Evolutionary conservation across 2,797 vertebrate species (phyloP).

Genomic region (Ara ararauna): DNA sequence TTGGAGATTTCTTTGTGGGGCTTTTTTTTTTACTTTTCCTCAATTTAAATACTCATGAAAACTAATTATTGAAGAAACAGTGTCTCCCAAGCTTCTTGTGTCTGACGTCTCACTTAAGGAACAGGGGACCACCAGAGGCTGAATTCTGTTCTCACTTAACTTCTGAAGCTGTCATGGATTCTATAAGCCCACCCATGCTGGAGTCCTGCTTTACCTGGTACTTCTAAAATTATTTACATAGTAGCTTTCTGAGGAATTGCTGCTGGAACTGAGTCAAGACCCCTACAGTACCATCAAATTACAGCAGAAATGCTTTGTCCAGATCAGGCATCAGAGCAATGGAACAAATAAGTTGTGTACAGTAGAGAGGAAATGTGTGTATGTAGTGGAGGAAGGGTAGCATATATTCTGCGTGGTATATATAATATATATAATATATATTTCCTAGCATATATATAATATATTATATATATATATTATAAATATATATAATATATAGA

Average conservation of each 20-base stretch:
- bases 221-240: not conserved
- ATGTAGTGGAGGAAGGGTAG: not conserved
- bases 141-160: not conserved
- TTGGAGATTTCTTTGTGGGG: not conserved
- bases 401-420: not conserved
- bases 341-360: not conserved
- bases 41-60: conserved; percentile 29
- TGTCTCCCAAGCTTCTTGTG: not conserved
- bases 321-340: not conserved
- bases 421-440: not conserved
- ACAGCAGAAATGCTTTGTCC: not conserved
- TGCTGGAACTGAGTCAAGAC: not conserved
- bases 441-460: not conserved
- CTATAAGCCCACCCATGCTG: not conserved
- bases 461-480: not conserved
- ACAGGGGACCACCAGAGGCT: not conserved
- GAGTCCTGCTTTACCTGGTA: not conserved
- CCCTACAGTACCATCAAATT: not conserved
- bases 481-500: not conserved
- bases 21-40: not conserved
- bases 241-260: not conserved
- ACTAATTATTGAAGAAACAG: not conserved
- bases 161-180: not conserved
- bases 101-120: not conserved
- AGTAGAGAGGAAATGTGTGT: not conserved